These are phyloP conservation scores for Caenorhabditis macrosperma DNA, from an alignment of 2,888 invertebrate species.

Conservation along the genomic window DNA sequence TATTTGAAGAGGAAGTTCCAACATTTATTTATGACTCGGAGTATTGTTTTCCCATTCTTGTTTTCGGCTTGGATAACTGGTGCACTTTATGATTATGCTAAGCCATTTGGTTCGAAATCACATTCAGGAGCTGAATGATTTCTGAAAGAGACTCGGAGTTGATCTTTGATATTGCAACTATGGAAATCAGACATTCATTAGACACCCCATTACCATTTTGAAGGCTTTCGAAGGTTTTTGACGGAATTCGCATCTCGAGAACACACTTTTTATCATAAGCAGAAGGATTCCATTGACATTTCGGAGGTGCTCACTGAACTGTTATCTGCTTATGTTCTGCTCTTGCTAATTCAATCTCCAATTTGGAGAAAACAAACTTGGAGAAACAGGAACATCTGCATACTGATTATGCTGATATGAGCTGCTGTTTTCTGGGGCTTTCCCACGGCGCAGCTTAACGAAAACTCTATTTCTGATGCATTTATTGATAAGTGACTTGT, in stretches of 20 bases:
- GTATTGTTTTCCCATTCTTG: neutral
- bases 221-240: neutral
- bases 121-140: neutral
- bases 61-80: neutral
- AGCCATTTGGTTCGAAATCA: no score
- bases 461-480: constrained; percentile 14
- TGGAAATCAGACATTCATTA: neutral
- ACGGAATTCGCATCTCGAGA: constrained; percentile 2
- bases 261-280: neutral
- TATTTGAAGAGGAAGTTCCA: neutral
- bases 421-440: constrained; percentile 10
- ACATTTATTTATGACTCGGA: neutral
- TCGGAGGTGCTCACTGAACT: constrained; percentile 12
- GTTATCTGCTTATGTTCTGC: neutral
- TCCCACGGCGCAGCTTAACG: constrained; percentile 1
- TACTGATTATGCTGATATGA: constrained; percentile 21
- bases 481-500: constrained; percentile 4
- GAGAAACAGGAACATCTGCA: constrained; percentile 51
- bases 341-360: constrained; percentile 39
- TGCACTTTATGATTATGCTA: constrained; percentile 1
- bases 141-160: neutral
- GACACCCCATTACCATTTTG: constrained; percentile 1
- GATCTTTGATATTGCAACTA: constrained; percentile 30
- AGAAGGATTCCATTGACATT: neutral
- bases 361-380: constrained; percentile 29